These are phyloP conservation scores for Vanacampus margaritifer DNA, from an alignment of 2,113 vertebrate genomes.

Conservation along the genomic window DNA sequence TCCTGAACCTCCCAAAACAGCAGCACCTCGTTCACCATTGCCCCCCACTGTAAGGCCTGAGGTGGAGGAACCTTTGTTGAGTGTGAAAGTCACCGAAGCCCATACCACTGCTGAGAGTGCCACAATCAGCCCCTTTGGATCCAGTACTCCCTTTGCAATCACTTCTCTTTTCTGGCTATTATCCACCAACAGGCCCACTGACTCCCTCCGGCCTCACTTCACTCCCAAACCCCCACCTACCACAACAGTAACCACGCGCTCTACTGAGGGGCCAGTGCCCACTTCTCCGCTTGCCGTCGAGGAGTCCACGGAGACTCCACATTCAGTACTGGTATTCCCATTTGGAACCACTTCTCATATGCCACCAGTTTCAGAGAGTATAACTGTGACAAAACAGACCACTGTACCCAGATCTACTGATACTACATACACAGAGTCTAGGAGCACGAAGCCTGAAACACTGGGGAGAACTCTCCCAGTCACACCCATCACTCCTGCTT, in stretches of 20 bases:
- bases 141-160: conserved; percentile 21
- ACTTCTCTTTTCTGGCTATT: conserved; percentile 44
- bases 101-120: conserved; percentile 1
- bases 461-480: conserved; percentile 15
- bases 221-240: conserved; percentile 24
- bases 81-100: conserved; percentile 37
- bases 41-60: conserved; percentile 39
- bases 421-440: conserved; percentile 21
- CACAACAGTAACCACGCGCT: conserved; percentile 14
- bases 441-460: conserved; percentile 34
- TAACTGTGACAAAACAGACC: conserved; percentile 33
- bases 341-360: conserved; percentile 32
- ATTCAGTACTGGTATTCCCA: conserved; percentile 15
- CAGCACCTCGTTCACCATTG: conserved; percentile 2
- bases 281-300: not conserved
- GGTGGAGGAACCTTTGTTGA: conserved; percentile 32
- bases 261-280: conserved; percentile 13
- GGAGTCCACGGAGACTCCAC: conserved; percentile 34
- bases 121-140: conserved; percentile 19
- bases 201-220: not conserved
- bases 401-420: conserved; percentile 23
- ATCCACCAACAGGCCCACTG: conserved; percentile 18
- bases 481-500: conserved; percentile 17
- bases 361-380: conserved; percentile 21
- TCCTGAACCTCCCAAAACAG: conserved; percentile 19